A percentile compares a stretch with the other conserved stretches of the same genome.
Evolutionary conservation across 2,113 vertebrate genomes (phyloP).

Genomic region (Alligator sinensis): DNA sequence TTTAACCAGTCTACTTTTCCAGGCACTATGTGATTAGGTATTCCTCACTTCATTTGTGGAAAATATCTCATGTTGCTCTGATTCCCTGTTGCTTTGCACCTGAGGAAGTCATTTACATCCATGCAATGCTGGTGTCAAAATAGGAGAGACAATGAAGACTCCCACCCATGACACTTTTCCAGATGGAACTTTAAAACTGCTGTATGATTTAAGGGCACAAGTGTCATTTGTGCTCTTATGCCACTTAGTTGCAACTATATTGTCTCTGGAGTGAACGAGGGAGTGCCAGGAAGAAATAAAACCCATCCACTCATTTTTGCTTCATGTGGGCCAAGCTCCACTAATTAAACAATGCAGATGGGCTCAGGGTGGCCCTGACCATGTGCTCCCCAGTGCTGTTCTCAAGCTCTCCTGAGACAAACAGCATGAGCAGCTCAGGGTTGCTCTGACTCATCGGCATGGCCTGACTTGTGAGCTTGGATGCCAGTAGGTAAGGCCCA

Average conservation of each 20-base stretch:
- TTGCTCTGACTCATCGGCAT: background rate
- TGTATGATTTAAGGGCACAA: background rate
- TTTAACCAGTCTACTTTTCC: background rate
- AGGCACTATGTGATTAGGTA: fast-evolving
- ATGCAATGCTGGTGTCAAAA: background rate
- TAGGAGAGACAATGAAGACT: background rate
- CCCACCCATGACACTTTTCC: background rate
- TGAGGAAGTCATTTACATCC: background rate
- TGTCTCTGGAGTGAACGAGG: too few species aligned
- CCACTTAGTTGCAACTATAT: background rate
- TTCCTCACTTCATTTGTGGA: background rate
- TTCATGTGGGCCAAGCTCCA: too few species aligned
- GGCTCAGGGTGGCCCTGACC: too few species aligned
- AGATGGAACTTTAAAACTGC: background rate
- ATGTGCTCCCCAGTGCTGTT: background rate
- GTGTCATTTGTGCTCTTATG: background rate
- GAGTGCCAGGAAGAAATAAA: too few species aligned
- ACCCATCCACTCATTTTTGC: too few species aligned
- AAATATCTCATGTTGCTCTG: background rate
- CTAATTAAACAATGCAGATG: too few species aligned
- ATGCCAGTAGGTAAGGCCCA: too few species aligned
- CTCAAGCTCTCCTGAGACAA: background rate
- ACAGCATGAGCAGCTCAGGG: fast-evolving
- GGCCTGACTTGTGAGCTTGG: too few species aligned
- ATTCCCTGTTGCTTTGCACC: background rate